phyloP scores from a whole-genome alignment of 1,140 invertebrate species.

The Elysia chlorotica region DNA sequence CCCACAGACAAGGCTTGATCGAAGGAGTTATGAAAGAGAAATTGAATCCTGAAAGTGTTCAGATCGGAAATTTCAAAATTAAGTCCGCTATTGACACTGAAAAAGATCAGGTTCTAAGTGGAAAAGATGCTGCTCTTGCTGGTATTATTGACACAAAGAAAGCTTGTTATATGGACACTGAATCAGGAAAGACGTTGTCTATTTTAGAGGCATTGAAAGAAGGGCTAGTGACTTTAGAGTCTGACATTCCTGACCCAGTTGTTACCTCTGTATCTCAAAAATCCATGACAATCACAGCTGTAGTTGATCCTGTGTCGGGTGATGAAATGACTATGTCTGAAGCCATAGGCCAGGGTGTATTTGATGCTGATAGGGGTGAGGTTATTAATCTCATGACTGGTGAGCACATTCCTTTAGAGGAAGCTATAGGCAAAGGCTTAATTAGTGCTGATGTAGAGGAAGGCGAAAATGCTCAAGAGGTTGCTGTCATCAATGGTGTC shows the following conservation, averaged over 20 bases:
- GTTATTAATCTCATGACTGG: constrained; percentile 54
- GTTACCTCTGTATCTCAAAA: constrained; percentile 79
- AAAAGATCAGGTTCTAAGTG: constrained; percentile 74
- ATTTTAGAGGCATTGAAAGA: constrained; percentile 78
- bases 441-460: constrained; percentile 61
- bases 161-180: constrained; percentile 69
- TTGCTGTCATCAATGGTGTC: constrained; percentile 37
- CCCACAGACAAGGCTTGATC: constrained; percentile 74
- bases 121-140: constrained; percentile 74
- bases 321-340: constrained; percentile 79
- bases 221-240: constrained; percentile 37
- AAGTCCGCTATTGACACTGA: constrained; percentile 36
- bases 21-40: constrained; percentile 52
- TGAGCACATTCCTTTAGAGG: constrained; percentile 61
- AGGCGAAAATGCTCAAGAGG: constrained; percentile 34
- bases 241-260: constrained; percentile 66
- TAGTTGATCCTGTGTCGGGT: constrained; percentile 64
- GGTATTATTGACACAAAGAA: constrained; percentile 70
- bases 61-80: constrained; percentile 20
- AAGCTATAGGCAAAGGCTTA: constrained; percentile 70
- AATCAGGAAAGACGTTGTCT: constrained; percentile 76
- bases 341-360: constrained; percentile 75
- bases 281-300: constrained; percentile 70
- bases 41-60: neutral
- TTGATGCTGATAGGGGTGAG: constrained; percentile 47